phyloP scores from a whole-genome alignment of 2,113 vertebrate species.

The Pteropus alecto region DNA sequence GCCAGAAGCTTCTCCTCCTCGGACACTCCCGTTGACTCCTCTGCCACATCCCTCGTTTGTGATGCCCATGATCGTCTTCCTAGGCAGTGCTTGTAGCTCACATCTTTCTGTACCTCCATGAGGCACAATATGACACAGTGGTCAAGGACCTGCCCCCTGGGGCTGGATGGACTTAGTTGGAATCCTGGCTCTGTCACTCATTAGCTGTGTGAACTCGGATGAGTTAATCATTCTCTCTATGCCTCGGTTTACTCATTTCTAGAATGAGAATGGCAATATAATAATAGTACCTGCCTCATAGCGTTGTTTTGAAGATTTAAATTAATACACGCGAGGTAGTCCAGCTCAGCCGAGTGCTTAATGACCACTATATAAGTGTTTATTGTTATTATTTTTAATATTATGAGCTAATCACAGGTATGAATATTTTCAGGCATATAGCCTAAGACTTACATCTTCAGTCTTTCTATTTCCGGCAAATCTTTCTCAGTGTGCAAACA shows the following conservation, averaged over 20 bases:
- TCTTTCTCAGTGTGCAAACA: not conserved
- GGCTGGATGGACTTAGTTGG: not conserved
- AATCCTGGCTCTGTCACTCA: not conserved
- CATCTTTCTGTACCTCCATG: not conserved
- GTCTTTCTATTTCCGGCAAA: not conserved
- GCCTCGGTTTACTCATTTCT: not conserved
- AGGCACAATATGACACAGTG: rapidly evolving
- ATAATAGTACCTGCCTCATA: not conserved
- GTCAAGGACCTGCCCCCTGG: not conserved
- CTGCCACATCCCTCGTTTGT: not conserved
- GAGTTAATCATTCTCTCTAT: not conserved
- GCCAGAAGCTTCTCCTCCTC: not conserved
- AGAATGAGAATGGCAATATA: not conserved
- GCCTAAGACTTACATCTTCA: not conserved
- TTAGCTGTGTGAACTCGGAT: not conserved
- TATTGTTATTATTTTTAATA: not conserved
- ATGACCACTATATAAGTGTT: not conserved
- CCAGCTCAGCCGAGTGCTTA: not conserved
- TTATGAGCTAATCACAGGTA: not conserved
- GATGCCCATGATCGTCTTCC: not conserved
- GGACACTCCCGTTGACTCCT: not conserved
- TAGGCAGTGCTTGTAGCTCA: not conserved
- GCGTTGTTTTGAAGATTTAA: not conserved
- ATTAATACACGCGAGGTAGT: not conserved
- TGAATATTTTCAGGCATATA: not conserved